Evolutionary conservation across 2,113 vertebrate genomes (phyloP).

Genomic region (Entosphenus tridentatus): DNA sequence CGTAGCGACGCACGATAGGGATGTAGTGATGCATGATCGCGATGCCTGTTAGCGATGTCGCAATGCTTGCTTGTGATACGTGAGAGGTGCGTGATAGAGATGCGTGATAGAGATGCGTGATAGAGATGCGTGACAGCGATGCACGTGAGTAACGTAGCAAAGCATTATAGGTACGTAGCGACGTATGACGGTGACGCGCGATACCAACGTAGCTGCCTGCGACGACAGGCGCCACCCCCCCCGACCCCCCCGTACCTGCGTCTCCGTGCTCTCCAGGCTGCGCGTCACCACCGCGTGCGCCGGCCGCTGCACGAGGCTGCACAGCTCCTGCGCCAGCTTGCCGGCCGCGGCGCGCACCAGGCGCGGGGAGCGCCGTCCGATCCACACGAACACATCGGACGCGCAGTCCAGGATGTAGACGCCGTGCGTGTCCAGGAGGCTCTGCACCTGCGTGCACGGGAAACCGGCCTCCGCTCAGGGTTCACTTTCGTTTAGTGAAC

Average conservation of each 20-base stretch:
- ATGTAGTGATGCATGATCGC: too few relatives aligned
- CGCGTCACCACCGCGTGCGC: slow-evolving; percentile 62
- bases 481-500: background rate
- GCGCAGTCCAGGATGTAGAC: slow-evolving; percentile 95
- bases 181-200: too few relatives aligned
- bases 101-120: too few relatives aligned
- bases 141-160: too few relatives aligned
- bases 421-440: slow-evolving; percentile 62
- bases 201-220: too few relatives aligned
- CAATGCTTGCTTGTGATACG: too few relatives aligned
- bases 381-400: slow-evolving; percentile 94
- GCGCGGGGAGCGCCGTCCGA: slow-evolving; percentile 67
- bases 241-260: slow-evolving; percentile 39
- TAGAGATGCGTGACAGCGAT: too few relatives aligned
- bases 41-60: too few relatives aligned
- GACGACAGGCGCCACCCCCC: background rate
- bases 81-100: too few relatives aligned
- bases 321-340: slow-evolving; percentile 89
- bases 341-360: slow-evolving; percentile 72
- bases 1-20: too few relatives aligned
- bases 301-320: slow-evolving; percentile 74
- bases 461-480: background rate
- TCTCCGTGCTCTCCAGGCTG: slow-evolving; percentile 78
- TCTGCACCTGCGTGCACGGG: slow-evolving; percentile 43
- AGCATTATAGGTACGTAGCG: too few relatives aligned